These are phyloP conservation scores for Antennarius maculatus DNA, from an alignment of 2,797 vertebrate genomes.

Conservation along the genomic window DNA sequence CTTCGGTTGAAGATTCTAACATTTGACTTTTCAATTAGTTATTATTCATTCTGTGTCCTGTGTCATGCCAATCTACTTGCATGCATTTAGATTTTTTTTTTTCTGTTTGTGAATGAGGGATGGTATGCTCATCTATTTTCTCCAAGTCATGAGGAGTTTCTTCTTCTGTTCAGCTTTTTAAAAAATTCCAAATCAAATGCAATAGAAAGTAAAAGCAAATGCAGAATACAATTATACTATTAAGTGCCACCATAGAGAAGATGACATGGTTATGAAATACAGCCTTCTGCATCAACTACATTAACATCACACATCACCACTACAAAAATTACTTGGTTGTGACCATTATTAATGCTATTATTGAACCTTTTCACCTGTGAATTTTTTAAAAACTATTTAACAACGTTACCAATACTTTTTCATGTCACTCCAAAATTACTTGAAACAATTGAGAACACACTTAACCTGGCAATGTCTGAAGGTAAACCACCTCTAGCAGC, in stretches of 20 bases:
- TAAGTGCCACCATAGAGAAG: slow-evolving; percentile 33
- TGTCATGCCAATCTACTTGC: slow-evolving; percentile 44
- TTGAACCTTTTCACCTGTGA: too few species aligned
- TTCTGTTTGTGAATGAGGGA: slow-evolving; percentile 39
- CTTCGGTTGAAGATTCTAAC: slow-evolving; percentile 34
- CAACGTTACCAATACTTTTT: too few species aligned
- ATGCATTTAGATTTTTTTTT: slow-evolving; percentile 36
- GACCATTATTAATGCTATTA: too few species aligned
- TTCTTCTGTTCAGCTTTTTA: slow-evolving; percentile 19
- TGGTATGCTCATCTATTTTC: slow-evolving; percentile 18
- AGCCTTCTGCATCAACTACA: too few species aligned
- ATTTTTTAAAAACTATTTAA: too few species aligned
- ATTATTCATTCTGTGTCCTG: slow-evolving; percentile 47
- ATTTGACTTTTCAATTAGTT: slow-evolving; percentile 26
- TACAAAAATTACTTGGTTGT: too few species aligned
- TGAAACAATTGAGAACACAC: too few species aligned
- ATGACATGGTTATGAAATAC: slow-evolving; percentile 14
- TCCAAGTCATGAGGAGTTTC: slow-evolving; percentile 25
- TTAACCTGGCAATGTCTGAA: too few species aligned
- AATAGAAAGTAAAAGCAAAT: slow-evolving; percentile 2
- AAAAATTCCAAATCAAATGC: slow-evolving; percentile 26
- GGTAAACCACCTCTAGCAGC: too few species aligned
- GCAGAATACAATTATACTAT: slow-evolving; percentile 6
- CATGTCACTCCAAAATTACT: too few species aligned
- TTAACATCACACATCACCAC: too few species aligned